phyloP scores from a whole-genome alignment of 1,140 invertebrate genomes.

The Adelges cooleyi region DNA sequence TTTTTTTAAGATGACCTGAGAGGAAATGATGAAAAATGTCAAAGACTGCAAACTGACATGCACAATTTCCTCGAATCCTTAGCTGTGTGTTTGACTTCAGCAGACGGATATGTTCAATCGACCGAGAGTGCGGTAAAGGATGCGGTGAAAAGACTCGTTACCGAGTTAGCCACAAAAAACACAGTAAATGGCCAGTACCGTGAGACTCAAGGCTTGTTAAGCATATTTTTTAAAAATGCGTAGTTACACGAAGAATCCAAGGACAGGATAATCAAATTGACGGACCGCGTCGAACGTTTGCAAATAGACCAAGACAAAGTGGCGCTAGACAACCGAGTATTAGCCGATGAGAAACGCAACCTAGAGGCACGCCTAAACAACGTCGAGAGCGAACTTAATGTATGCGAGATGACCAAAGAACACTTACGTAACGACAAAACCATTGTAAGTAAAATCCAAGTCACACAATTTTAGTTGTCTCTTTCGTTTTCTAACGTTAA shows the following conservation, averaged over 20 bases:
- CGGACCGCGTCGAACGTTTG: conserved; percentile 33
- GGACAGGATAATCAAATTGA: conserved; percentile 12
- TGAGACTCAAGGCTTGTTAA: not conserved
- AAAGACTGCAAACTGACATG: conserved; percentile 51
- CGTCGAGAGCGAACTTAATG: conserved; percentile 54
- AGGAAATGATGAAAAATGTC: conserved; percentile 53
- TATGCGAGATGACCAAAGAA: conserved; percentile 50
- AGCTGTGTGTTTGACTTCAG: conserved; percentile 40
- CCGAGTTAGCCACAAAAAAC: not conserved
- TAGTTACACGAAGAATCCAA: conserved; percentile 6
- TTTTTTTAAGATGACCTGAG: conserved; percentile 57
- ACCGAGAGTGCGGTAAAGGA: conserved; percentile 10
- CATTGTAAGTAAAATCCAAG: conserved; percentile 31
- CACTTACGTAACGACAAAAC: conserved; percentile 53
- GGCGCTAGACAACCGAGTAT: conserved; percentile 45
- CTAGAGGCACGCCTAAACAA: conserved; percentile 57
- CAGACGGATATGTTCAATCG: conserved; percentile 15
- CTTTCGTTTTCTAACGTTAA: no score
- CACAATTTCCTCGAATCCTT: conserved; percentile 53
- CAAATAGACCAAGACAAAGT: conserved; percentile 40
- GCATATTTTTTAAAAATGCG: not conserved
- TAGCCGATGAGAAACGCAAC: conserved; percentile 56
- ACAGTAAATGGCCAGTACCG: conserved; percentile 1
- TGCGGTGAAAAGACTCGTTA: conserved; percentile 1
- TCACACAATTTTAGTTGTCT: no score